A percentile compares a stretch with the other conserved stretches of the same genome.
These are phyloP conservation scores for Lasiurus borealis DNA, from an alignment of 2,113 vertebrate species.

Conservation along the genomic window DNA sequence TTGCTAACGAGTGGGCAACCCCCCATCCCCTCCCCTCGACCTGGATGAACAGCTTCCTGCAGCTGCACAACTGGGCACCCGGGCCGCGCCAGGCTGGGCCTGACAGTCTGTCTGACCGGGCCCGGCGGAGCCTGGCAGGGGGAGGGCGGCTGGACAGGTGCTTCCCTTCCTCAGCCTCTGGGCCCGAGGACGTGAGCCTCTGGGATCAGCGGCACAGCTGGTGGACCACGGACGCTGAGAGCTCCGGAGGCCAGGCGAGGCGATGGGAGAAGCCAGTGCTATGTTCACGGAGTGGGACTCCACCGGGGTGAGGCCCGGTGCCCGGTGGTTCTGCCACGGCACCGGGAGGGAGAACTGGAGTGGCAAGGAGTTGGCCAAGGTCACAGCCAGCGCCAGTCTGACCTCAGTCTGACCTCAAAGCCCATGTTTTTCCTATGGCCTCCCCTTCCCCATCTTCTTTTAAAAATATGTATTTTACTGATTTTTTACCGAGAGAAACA, in stretches of 20 bases:
- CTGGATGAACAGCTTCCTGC: not conserved
- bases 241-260: not conserved
- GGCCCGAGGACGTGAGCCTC: not conserved
- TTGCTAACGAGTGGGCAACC: not conserved
- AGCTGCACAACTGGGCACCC: not conserved
- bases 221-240: not conserved
- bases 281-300: rapidly evolving
- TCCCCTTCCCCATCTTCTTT: no score
- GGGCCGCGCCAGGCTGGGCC: not conserved
- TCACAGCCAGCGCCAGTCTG: not conserved
- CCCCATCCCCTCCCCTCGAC: rapidly evolving
- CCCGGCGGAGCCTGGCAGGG: not conserved
- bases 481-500: no score
- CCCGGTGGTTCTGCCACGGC: no score
- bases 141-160: not conserved
- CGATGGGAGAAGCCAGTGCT: rapidly evolving
- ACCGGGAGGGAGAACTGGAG: not conserved
- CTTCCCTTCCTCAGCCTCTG: not conserved
- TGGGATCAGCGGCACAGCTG: not conserved
- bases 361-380: not conserved
- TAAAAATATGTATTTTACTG: no score
- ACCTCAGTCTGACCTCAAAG: not conserved
- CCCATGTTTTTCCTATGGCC: no score
- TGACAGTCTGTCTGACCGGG: not conserved
- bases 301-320: no score